These are phyloP conservation scores for Merluccius polli DNA, from an alignment of 2,797 vertebrate species.

Conservation along the genomic window DNA sequence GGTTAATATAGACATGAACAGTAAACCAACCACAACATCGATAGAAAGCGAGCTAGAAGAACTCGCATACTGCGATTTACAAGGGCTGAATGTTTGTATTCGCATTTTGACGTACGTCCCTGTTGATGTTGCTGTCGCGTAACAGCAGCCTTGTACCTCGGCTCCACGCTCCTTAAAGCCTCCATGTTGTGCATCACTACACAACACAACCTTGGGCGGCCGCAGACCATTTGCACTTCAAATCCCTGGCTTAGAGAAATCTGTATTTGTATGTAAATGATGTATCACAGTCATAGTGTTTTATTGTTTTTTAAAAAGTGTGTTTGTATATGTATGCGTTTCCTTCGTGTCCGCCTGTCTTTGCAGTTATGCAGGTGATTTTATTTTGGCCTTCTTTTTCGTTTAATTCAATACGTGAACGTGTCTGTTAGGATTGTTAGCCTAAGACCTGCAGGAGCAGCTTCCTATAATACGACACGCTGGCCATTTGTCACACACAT, in stretches of 20 bases:
- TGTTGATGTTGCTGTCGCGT: too few relatives aligned
- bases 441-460: slow-evolving; percentile 47
- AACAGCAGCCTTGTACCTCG: too few relatives aligned
- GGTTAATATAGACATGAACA: not conserved
- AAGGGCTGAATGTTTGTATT: too few relatives aligned
- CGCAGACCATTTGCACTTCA: slow-evolving; percentile 58
- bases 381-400: slow-evolving; percentile 32
- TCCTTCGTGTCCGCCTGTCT: slow-evolving; percentile 2
- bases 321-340: not conserved
- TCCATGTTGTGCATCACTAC: too few relatives aligned
- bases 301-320: not conserved
- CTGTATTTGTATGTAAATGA: slow-evolving; percentile 51
- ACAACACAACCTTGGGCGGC: slow-evolving; percentile 22
- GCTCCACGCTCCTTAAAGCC: too few relatives aligned
- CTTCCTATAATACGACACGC: slow-evolving; percentile 45
- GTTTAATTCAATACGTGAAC: not conserved
- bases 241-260: slow-evolving; percentile 43
- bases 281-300: slow-evolving; percentile 15
- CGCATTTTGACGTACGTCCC: not conserved
- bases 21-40: not conserved
- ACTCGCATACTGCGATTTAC: too few relatives aligned
- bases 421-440: slow-evolving; percentile 44
- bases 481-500: slow-evolving; percentile 59
- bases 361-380: not conserved
- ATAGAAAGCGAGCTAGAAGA: too few relatives aligned